A percentile compares a stretch with the other conserved stretches of the same genome.
phyloP scores from a whole-genome alignment of 1,140 invertebrate species.

The Temnothorax curvispinosus region DNA sequence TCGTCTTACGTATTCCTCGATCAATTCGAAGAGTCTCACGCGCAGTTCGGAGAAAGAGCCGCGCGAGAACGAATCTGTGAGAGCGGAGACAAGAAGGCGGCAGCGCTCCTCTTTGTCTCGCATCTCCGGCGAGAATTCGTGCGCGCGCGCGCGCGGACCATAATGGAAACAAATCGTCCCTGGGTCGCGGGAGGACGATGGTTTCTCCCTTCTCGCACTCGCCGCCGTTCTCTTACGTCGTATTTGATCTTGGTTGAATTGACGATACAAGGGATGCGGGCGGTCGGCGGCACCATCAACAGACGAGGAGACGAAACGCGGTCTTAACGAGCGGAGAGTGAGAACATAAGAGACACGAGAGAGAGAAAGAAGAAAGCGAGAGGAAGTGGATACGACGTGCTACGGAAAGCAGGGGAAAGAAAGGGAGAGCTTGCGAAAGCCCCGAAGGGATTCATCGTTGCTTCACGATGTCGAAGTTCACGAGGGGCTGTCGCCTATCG shows the following conservation, averaged over 20 bases:
- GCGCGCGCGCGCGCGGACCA: slow-evolving; percentile 11
- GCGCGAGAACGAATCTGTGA: not conserved
- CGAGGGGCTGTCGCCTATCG: slow-evolving; percentile 8
- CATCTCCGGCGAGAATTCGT: slow-evolving; percentile 6
- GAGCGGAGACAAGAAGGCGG: slow-evolving; percentile 28
- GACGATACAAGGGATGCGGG: slow-evolving; percentile 72
- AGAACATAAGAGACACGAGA: not conserved
- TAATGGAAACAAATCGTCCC: slow-evolving; percentile 75
- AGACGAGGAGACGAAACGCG: slow-evolving; percentile 56
- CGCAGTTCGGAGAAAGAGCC: slow-evolving; percentile 4
- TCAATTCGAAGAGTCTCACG: slow-evolving; percentile 59
- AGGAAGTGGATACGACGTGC: slow-evolving; percentile 39
- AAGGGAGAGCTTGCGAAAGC: slow-evolving; percentile 25
- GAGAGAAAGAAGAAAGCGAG: not conserved
- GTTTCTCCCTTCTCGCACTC: not conserved
- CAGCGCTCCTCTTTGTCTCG: slow-evolving; percentile 40
- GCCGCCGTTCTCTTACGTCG: slow-evolving; percentile 1
- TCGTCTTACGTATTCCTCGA: slow-evolving; percentile 44
- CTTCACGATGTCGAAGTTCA: slow-evolving; percentile 36
- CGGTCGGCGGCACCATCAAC: slow-evolving; percentile 33
- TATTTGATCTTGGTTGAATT: slow-evolving; percentile 74
- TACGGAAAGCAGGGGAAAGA: not conserved
- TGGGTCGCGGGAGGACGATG: slow-evolving; percentile 28
- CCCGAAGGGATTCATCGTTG: slow-evolving; percentile 56
- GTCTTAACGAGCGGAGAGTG: slow-evolving; percentile 23